phyloP scores from a whole-genome alignment of 2,113 vertebrate genomes.

The Heliornis fulica region DNA sequence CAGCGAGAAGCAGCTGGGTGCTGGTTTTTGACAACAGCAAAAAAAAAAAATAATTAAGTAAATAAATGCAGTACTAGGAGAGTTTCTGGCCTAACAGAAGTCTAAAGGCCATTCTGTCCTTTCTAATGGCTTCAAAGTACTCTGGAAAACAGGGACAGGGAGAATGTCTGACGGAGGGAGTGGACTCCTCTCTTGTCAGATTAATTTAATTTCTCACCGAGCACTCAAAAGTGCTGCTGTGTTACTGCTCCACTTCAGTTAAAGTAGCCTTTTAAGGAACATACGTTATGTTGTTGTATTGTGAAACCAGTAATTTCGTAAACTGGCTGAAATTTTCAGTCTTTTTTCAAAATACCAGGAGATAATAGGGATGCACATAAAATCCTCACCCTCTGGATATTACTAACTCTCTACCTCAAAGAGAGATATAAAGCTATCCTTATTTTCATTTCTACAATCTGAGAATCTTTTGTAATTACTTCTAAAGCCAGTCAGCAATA shows the following conservation, averaged over 20 bases:
- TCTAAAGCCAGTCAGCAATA: neutral
- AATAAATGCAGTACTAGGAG: neutral
- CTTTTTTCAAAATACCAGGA: slow-evolving; percentile 34
- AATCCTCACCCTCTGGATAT: slow-evolving; percentile 42
- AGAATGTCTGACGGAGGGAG: neutral
- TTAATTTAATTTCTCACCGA: neutral
- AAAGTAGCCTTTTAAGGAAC: neutral
- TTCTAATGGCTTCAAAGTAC: neutral
- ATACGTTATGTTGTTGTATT: neutral
- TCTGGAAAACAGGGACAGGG: neutral
- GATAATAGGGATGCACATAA: neutral
- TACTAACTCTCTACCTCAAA: neutral
- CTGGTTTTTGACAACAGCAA: neutral
- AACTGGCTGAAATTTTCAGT: slow-evolving; percentile 24
- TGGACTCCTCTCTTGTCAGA: neutral
- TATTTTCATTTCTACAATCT: neutral
- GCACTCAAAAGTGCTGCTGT: neutral
- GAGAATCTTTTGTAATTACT: slow-evolving; percentile 4
- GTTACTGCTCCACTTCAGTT: neutral
- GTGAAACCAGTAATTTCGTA: neutral
- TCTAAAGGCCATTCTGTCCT: neutral
- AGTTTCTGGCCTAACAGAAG: neutral
- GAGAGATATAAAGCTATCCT: neutral
- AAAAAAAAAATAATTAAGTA: neutral
- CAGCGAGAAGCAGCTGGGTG: neutral